Conservation (phyloP, 2,797 vertebrate species). For the Erpetoichthys calabaricus region DNA sequence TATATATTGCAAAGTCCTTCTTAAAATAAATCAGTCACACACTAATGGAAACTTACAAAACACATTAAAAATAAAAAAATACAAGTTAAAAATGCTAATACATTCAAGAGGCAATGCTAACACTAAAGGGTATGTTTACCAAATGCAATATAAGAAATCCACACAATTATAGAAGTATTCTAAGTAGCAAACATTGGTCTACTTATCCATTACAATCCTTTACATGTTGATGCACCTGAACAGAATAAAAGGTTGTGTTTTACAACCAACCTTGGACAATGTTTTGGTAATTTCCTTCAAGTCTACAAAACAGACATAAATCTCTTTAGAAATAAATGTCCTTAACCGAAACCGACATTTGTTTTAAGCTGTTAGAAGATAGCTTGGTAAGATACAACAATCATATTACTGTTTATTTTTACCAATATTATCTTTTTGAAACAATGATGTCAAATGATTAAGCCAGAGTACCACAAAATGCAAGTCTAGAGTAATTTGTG, state of each 20-base stretch:
- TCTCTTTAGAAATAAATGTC: no score
- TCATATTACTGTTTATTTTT: conserved; percentile 52
- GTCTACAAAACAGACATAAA: no score
- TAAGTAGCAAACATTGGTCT: conserved; percentile 48
- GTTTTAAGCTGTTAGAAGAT: conserved; percentile 25
- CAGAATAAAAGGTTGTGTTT: neutral
- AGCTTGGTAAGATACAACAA: conserved; percentile 40
- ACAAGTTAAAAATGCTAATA: conserved; percentile 71
- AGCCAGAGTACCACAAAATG: conserved; percentile 42
- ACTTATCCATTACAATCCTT: conserved; percentile 32
- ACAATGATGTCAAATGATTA: conserved; percentile 43
- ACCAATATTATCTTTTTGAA: conserved; percentile 53
- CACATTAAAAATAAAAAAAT: conserved; percentile 62
- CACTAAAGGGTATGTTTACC: conserved; percentile 56
- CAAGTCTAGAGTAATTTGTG: conserved; percentile 65
- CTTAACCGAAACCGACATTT: no score
- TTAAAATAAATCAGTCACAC: conserved; percentile 34
- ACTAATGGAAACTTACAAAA: conserved; percentile 28
- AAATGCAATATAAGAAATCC: conserved; percentile 56
- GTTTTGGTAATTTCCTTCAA: neutral
- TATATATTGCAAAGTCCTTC: conserved; percentile 24
- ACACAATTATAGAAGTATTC: conserved; percentile 56
- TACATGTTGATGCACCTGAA: no score
- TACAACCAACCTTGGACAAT: conserved; percentile 27
- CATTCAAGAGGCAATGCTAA: conserved; percentile 72